Base-by-base conservation (phyloP, 2,113 vertebrate genomes). In the Antechinus stuartii region DNA sequence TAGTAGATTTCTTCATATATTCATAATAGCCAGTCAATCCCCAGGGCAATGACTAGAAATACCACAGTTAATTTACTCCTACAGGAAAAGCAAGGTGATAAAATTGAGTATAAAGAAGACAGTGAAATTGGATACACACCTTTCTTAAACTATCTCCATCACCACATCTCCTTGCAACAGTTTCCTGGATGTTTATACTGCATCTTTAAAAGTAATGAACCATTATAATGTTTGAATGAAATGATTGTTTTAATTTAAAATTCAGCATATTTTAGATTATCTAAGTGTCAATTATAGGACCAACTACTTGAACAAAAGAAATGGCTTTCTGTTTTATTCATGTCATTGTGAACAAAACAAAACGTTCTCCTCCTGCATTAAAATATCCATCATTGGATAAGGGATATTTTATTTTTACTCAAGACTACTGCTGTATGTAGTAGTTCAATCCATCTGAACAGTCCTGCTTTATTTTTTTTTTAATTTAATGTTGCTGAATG, bases 121-220 rank as follows among this genome's bases (percentile, higher is more conserved):
- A 95, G 91, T 92, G 35, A 97, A 96, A 96, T 90, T 91, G 57
- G 19, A 68, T 93, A 93, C 47, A 90, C 27, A 93, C 47, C 50
- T 93, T 54, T 76, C 95, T 30, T 57, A 94, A 95, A 76, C 93
- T 95, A 50, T 97, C 93, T 93, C 93, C 52, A 54, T 95, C 90
- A 95, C 91, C 55, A 46, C 68, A 61, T 94, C 54, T 92, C 92
- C 76, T 57, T 90, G n/a, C 50, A 97, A 94, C 46, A 96, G 91
- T 49, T 96, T 96, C 10, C 46, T 93, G 68, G 50, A 92, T 90
- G 95, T 96, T 96, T 95, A 90, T 95, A 93, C 95, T 96, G 49
- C 55, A 91, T 92, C 94, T 96, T 96, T 96, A 95, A 95, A 96
- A 92, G 9, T 93, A 50, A 95, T 92, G 30, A 96, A 92, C 42